phyloP scores from a whole-genome alignment of 2,797 vertebrate genomes.

The Anisognathus igniventris region DNA sequence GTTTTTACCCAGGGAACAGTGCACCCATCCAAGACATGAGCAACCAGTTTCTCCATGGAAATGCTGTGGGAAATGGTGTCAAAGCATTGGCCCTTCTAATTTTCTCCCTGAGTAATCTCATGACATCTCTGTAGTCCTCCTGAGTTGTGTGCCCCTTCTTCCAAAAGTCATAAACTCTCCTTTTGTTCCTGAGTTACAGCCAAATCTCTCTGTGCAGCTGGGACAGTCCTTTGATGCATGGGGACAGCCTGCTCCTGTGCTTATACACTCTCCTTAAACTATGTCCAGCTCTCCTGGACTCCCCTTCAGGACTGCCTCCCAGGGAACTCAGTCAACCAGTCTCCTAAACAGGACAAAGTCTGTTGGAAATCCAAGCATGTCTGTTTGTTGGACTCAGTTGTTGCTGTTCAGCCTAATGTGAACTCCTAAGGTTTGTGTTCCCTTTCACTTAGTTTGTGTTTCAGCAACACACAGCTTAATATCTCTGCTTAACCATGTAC shows the following conservation, averaged over 20 bases:
- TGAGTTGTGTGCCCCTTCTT: neutral
- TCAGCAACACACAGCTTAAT: neutral
- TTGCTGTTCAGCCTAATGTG: neutral
- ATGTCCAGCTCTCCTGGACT: neutral
- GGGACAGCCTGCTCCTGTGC: neutral
- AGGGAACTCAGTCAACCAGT: neutral
- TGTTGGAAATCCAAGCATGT: neutral
- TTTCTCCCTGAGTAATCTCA: neutral
- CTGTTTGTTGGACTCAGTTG: neutral
- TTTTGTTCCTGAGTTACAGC: neutral
- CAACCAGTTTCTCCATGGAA: neutral
- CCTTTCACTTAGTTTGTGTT: neutral
- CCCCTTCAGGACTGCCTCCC: neutral
- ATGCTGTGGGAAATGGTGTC: neutral
- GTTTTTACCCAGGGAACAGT: neutral
- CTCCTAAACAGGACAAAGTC: neutral
- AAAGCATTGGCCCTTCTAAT: neutral
- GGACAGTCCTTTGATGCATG: neutral
- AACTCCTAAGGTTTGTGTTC: neutral
- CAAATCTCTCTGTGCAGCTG: neutral
- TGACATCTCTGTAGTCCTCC: neutral
- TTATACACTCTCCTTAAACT: neutral
- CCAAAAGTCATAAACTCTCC: neutral
- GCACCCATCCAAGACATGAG: neutral
- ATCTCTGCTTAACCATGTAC: neutral